These are phyloP conservation scores for Bombus polaris DNA, from an alignment of 1,140 invertebrate species.

Conservation along the genomic window DNA sequence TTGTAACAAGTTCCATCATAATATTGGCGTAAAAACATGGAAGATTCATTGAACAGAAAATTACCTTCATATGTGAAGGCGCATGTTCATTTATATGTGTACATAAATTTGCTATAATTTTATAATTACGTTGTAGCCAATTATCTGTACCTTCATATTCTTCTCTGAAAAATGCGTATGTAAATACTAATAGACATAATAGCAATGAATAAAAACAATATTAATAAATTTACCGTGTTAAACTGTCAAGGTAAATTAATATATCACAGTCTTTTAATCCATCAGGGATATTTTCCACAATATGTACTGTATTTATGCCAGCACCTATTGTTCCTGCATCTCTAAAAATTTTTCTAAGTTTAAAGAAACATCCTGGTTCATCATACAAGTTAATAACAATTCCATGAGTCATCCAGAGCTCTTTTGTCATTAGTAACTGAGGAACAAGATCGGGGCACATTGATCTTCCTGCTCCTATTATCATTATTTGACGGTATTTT, in stretches of 20 bases:
- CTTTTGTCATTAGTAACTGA: slow-evolving; percentile 56
- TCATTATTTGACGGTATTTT: slow-evolving; percentile 37
- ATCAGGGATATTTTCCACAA: slow-evolving; percentile 51
- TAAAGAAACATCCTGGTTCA: slow-evolving; percentile 58
- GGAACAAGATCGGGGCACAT: slow-evolving; percentile 60
- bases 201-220: not conserved
- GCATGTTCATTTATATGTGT: slow-evolving; percentile 59
- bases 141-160: slow-evolving; percentile 35
- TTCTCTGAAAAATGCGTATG: slow-evolving; percentile 37
- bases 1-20: slow-evolving; percentile 48
- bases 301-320: slow-evolving; percentile 33
- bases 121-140: slow-evolving; percentile 57
- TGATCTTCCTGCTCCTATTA: slow-evolving; percentile 63
- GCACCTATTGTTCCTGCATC: slow-evolving; percentile 47
- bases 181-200: not conserved
- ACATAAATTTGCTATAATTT: slow-evolving; percentile 39
- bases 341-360: slow-evolving; percentile 53
- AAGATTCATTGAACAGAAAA: slow-evolving; percentile 63
- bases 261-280: slow-evolving; percentile 60
- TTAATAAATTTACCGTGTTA: slow-evolving; percentile 36
- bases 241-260: slow-evolving; percentile 58
- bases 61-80: slow-evolving; percentile 58
- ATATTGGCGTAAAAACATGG: slow-evolving; percentile 61
- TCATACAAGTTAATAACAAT: slow-evolving; percentile 60
- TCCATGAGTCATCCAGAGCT: slow-evolving; percentile 49